Conservation (phyloP, 2,113 vertebrate genomes). For the Pao palembangensis region DNA sequence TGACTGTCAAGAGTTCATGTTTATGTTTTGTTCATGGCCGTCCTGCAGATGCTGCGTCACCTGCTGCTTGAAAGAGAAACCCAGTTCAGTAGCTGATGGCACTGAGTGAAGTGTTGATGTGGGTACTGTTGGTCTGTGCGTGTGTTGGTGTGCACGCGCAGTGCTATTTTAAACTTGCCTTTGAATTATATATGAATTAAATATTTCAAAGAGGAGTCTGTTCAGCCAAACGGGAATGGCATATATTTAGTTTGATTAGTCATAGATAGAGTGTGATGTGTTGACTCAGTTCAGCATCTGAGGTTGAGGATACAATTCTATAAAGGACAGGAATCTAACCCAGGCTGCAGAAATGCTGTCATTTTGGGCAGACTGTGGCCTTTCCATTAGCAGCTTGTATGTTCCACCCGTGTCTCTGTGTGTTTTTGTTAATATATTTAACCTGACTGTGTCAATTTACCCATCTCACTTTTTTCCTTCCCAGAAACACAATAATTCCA, state of each 20-base stretch:
- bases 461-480: neutral
- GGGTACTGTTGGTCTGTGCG: neutral
- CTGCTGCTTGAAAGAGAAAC: conserved; percentile 21
- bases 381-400: no score
- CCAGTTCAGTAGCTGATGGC: neutral
- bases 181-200: no score
- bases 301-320: no score
- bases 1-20: neutral
- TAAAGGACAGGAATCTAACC: no score
- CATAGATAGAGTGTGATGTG: no score
- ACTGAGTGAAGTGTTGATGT: neutral
- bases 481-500: conserved; percentile 34
- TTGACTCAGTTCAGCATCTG: no score
- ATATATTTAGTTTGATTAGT: no score
- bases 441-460: neutral
- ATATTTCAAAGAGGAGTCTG: no score
- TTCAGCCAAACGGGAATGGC: no score
- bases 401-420: neutral
- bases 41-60: conserved; percentile 11
- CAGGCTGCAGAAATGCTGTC: no score
- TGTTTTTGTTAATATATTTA: neutral
- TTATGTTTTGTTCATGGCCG: neutral
- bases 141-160: neutral
- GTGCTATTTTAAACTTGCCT: no score
- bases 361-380: no score